A percentile compares a stretch with the other conserved stretches of the same genome.
Evolutionary conservation across 1,140 invertebrate genomes (phyloP).

Genomic region (Neodiprion pinetum): DNA sequence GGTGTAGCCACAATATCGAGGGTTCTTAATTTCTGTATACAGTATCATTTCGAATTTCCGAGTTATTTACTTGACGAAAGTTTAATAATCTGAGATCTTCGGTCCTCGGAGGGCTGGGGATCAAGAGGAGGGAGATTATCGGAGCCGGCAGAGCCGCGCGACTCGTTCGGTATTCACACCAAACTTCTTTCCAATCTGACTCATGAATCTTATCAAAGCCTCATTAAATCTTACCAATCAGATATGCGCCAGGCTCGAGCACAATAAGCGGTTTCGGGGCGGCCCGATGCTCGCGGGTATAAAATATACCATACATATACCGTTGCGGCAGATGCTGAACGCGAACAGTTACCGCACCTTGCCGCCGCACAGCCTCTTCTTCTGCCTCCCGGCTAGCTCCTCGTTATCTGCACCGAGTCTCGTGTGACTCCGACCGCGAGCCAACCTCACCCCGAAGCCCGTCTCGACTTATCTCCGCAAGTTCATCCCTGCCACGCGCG

Average conservation of each 20-base stretch:
- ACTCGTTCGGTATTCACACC: conserved; percentile 38
- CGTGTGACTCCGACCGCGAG: neutral
- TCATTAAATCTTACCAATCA: conserved; percentile 51
- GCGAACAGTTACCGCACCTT: conserved; percentile 18
- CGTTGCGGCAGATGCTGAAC: conserved; percentile 19
- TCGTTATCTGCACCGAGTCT: conserved; percentile 30
- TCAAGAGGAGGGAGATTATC: neutral
- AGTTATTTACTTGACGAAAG: conserved; percentile 8
- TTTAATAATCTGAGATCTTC: conserved; percentile 9
- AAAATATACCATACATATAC: conserved; percentile 20
- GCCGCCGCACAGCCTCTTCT: neutral
- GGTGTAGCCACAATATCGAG: neutral
- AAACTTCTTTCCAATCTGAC: conserved; percentile 42
- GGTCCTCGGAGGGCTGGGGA: neutral
- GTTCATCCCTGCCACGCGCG: neutral
- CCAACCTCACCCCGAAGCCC: neutral
- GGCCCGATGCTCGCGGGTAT: conserved; percentile 28
- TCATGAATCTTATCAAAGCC: conserved; percentile 54
- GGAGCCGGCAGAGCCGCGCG: conserved; percentile 14
- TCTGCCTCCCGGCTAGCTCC: conserved; percentile 29
- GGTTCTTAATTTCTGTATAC: neutral
- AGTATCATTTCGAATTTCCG: neutral
- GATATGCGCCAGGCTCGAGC: conserved; percentile 27
- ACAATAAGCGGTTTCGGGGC: conserved; percentile 24
- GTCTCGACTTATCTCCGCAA: neutral